Percentiles rank a stretch among this genome's conserved stretches.
phyloP scores from a whole-genome alignment of 2,113 vertebrate species.

The Rhadina sibilatrix region DNA sequence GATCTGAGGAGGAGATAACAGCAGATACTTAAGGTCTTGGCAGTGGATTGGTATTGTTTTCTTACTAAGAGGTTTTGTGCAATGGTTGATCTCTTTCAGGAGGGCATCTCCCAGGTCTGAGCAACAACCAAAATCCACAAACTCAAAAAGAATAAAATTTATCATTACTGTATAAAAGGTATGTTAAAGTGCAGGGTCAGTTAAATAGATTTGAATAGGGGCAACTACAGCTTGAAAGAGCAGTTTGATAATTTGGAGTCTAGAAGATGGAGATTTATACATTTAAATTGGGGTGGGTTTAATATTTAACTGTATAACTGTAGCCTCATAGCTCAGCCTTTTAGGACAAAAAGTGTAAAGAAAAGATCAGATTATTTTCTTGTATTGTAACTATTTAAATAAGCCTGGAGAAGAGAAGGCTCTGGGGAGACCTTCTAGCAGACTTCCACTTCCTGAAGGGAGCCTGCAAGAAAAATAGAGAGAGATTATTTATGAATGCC shows the following conservation, averaged over 20 bases:
- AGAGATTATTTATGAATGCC: not conserved
- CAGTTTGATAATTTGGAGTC: not conserved
- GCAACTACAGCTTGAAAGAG: not conserved
- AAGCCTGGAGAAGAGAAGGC: not conserved
- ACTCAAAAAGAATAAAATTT: not conserved
- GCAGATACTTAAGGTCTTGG: slow-evolving; percentile 38
- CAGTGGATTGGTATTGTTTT: slow-evolving; percentile 7
- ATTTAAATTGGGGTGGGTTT: not conserved
- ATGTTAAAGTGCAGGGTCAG: not conserved
- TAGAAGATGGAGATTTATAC: not conserved
- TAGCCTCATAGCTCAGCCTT: not conserved
- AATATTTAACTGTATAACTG: not conserved
- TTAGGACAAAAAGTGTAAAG: not conserved
- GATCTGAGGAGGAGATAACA: not conserved
- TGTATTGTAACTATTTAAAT: not conserved
- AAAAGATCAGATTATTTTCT: not conserved
- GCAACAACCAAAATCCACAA: not conserved
- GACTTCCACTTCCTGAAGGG: not conserved
- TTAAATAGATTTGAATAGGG: not conserved
- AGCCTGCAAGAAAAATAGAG: not conserved
- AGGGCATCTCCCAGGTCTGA: slow-evolving; percentile 5
- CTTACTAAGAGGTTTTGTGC: not conserved
- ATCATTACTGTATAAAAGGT: not conserved
- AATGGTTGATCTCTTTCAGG: not conserved
- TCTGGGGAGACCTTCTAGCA: not conserved